phyloP scores from a whole-genome alignment of 2,888 invertebrate species.

The Hemistola chrysoprasaria region DNA sequence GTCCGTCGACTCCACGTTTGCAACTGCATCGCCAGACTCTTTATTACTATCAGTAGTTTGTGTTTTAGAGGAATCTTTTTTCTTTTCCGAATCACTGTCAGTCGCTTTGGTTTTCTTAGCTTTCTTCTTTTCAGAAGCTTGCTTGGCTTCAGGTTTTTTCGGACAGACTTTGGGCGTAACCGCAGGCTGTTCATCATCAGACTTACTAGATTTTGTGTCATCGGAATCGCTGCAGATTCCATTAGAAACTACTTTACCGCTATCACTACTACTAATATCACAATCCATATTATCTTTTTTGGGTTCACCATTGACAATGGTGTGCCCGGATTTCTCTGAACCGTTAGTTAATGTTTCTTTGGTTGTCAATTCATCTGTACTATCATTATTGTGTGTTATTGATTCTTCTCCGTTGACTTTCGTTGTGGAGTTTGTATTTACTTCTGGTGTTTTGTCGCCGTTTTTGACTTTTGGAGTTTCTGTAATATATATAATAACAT shows the following conservation, averaged over 20 bases:
- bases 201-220: slow-evolving; percentile 65
- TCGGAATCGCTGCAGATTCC: slow-evolving; percentile 70
- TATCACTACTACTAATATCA: slow-evolving; percentile 80
- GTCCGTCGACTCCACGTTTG: slow-evolving; percentile 44
- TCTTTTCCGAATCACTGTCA: slow-evolving; percentile 59
- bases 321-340: slow-evolving; percentile 54
- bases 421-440: slow-evolving; percentile 45
- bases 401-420: slow-evolving; percentile 64
- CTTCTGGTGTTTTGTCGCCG: slow-evolving; percentile 57
- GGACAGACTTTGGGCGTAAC: slow-evolving; percentile 43
- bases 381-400: slow-evolving; percentile 51
- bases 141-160: slow-evolving; percentile 52
- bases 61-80: slow-evolving; percentile 47
- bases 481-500: slow-evolving; percentile 40
- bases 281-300: slow-evolving; percentile 73
- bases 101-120: slow-evolving; percentile 56
- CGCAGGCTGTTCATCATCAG: slow-evolving; percentile 54
- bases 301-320: slow-evolving; percentile 66
- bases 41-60: slow-evolving; percentile 49
- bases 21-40: slow-evolving; percentile 37
- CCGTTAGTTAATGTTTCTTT: slow-evolving; percentile 75
- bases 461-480: slow-evolving; percentile 63
- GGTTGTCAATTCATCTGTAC: slow-evolving; percentile 63
- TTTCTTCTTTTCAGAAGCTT: slow-evolving; percentile 59
- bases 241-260: slow-evolving; percentile 76